A percentile compares a stretch with the other conserved stretches of the same genome.
Conservation (phyloP, 2,888 invertebrate genomes). For the Sarcophaga rosellei region DNA sequence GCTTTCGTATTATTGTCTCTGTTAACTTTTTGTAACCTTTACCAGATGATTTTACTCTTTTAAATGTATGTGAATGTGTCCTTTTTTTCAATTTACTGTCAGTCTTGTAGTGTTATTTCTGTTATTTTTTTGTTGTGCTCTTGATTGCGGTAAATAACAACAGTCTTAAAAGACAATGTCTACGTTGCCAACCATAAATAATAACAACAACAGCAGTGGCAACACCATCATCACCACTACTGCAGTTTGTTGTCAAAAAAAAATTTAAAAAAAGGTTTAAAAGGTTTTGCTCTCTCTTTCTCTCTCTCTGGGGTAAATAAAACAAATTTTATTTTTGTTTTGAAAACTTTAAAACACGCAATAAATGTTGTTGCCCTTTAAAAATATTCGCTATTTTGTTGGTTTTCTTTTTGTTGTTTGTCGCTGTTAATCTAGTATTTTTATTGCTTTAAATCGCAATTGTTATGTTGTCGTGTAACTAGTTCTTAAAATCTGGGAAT, state of each 20-base stretch:
- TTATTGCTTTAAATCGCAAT: too few relatives aligned
- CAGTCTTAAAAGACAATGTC: slow-evolving; percentile 22
- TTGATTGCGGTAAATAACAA: slow-evolving; percentile 39
- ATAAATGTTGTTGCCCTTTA: background rate
- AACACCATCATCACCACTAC: slow-evolving; percentile 2
- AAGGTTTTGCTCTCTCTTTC: background rate
- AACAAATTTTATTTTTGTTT: background rate
- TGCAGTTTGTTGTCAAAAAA: slow-evolving; percentile 46
- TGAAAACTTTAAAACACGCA: background rate
- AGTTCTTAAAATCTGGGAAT: too few relatives aligned
- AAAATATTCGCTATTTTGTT: too few relatives aligned
- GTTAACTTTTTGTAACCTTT: background rate
- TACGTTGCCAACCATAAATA: slow-evolving; percentile 22
- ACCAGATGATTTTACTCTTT: background rate
- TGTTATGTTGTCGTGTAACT: too few relatives aligned
- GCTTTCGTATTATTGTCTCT: background rate
- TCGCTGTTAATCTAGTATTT: background rate
- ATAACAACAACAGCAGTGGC: slow-evolving; percentile 1
- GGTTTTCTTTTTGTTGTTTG: background rate
- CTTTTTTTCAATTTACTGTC: background rate
- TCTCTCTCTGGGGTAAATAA: background rate
- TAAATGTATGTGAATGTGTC: background rate
- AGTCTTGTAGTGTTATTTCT: background rate
- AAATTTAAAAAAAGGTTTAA: background rate
- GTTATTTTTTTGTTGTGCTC: background rate